Percentiles rank a stretch among this genome's conserved stretches.
Evolutionary conservation across 2,888 invertebrate genomes (phyloP).

Genomic region (Netelia melanura): DNA sequence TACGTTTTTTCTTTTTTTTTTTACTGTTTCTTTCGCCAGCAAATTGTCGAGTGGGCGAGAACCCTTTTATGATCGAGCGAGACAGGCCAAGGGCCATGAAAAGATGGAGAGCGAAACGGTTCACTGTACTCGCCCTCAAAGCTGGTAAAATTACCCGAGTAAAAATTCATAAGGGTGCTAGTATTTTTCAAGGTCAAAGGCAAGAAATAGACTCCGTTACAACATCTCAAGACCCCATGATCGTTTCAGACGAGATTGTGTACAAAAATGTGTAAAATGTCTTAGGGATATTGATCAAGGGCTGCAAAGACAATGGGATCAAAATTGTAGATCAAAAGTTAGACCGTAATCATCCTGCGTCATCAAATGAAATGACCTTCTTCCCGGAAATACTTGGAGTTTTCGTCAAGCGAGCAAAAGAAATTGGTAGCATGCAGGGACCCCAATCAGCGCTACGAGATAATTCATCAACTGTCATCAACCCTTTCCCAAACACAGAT

Average conservation of each 20-base stretch:
- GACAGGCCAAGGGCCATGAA: not conserved
- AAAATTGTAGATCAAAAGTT: no score
- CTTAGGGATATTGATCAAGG: not conserved
- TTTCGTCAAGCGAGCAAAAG: no score
- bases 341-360: no score
- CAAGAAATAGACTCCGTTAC: not conserved
- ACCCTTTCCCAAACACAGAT: no score
- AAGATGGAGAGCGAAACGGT: not conserved
- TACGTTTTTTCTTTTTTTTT: constrained; percentile 26
- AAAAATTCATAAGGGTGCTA: not conserved
- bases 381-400: no score
- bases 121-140: not conserved
- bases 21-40: constrained; percentile 12
- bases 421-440: no score
- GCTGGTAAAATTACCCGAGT: not conserved
- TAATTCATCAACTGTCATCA: no score
- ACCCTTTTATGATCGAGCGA: constrained; percentile 24
- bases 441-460: no score
- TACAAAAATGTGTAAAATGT: constrained; percentile 1
- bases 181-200: not conserved
- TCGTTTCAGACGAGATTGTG: no score
- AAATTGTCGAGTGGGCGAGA: constrained; percentile 59
- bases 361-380: no score
- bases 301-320: no score
- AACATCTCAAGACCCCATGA: no score